Evolutionary conservation across 2,888 invertebrate genomes (phyloP).

Genomic region (Sinhomidia bicolor): DNA sequence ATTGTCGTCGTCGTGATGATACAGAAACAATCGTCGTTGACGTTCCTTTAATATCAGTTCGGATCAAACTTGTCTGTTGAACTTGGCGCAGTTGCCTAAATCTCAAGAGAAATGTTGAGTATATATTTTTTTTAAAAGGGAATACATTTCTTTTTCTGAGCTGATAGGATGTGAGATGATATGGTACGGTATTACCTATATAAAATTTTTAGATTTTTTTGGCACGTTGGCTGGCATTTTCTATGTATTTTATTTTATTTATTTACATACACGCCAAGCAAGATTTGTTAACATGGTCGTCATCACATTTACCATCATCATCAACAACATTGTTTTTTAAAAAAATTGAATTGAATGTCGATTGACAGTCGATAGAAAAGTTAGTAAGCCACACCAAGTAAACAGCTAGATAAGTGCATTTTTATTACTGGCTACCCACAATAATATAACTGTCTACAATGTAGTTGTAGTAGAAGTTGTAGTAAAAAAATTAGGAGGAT

Average conservation of each 20-base stretch:
- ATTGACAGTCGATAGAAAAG: slow-evolving; percentile 45
- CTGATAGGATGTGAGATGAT: background rate
- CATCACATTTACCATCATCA: slow-evolving; percentile 36
- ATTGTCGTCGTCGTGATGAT: background rate
- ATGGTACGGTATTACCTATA: no score
- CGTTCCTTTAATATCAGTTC: slow-evolving; percentile 6
- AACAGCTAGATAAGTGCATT: slow-evolving; percentile 43
- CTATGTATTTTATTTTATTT: background rate
- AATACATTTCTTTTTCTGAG: slow-evolving; percentile 8
- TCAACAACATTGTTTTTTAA: background rate
- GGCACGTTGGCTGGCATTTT: slow-evolving; percentile 43
- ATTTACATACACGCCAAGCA: slow-evolving; percentile 42
- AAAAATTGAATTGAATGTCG: slow-evolving; percentile 31
- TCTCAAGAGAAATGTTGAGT: background rate
- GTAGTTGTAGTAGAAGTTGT: background rate
- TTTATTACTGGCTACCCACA: slow-evolving; percentile 31
- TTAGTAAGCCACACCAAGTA: slow-evolving; percentile 59
- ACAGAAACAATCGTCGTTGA: slow-evolving; percentile 30
- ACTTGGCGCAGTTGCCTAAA: slow-evolving; percentile 25
- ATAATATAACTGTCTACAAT: slow-evolving; percentile 11
- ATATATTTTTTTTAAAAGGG: background rate
- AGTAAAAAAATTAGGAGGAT: slow-evolving; percentile 2
- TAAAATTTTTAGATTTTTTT: no score
- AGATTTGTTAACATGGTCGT: slow-evolving; percentile 14
- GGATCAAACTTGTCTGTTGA: slow-evolving; percentile 9